Conservation (phyloP, 2,113 vertebrate species). For the Tupaia tana region DNA sequence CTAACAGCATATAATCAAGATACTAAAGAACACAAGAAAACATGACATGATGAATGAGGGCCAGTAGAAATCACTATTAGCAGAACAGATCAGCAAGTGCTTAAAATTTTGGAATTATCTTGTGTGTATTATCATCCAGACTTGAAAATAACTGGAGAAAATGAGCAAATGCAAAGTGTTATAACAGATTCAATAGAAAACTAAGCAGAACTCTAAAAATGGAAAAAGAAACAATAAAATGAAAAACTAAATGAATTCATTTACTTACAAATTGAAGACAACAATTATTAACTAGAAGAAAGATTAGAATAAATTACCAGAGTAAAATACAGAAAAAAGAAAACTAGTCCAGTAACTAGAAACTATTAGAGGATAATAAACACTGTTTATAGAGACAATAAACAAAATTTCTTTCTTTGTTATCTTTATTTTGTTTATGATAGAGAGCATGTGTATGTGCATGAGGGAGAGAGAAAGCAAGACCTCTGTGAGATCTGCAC, state of each 20-base stretch:
- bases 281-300: neutral
- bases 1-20: too few species aligned
- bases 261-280: neutral
- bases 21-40: too few species aligned
- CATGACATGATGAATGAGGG: too few species aligned
- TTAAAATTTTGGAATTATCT: neutral
- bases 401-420: too few species aligned
- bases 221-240: neutral
- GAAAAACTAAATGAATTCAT: neutral
- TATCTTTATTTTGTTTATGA: too few species aligned
- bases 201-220: neutral
- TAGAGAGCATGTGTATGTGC: too few species aligned
- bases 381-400: neutral
- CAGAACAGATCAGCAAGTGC: too few species aligned
- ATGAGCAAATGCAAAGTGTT: neutral
- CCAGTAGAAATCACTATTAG: too few species aligned
- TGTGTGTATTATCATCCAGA: neutral
- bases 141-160: neutral
- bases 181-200: neutral
- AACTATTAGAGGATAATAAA: neutral
- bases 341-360: neutral
- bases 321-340: neutral
- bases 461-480: too few species aligned
- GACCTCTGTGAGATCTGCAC: too few species aligned
- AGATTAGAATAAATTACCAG: neutral